These are phyloP conservation scores for Nanorana parkeri DNA, from an alignment of 2,113 vertebrate genomes.

Conservation along the genomic window DNA sequence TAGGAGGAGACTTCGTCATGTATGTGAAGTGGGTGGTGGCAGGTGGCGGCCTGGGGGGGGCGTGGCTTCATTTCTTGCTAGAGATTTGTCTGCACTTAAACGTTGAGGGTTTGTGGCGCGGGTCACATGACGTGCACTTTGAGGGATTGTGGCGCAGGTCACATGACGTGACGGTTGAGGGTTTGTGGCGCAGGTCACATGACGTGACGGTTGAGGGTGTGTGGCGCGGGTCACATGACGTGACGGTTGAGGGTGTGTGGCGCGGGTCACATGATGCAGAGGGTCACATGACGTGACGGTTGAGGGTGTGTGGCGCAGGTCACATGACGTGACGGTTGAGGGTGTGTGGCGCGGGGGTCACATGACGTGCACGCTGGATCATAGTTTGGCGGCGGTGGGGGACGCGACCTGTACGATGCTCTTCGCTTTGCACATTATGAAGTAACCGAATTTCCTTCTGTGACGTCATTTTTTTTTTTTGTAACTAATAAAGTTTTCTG, in stretches of 20 bases:
- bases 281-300: too few species aligned
- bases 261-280: neutral
- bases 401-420: neutral
- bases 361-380: conserved; percentile 2
- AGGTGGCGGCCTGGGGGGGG: neutral
- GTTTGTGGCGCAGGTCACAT: neutral
- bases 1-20: too few species aligned
- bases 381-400: neutral
- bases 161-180: neutral
- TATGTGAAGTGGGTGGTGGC: neutral
- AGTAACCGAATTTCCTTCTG: conserved; percentile 14
- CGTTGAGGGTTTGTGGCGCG: neutral
- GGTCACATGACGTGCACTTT: neutral
- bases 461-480: conserved; percentile 31
- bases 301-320: neutral
- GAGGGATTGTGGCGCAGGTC: neutral
- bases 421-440: conserved; percentile 42
- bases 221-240: neutral
- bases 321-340: neutral
- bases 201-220: too few species aligned
- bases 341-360: neutral
- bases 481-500: conserved; percentile 55
- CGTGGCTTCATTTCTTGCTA: neutral
- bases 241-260: too few species aligned
- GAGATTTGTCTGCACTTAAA: neutral